Evolutionary conservation across 2,888 invertebrate species (phyloP).

Genomic region (Microplitis manilae): DNA sequence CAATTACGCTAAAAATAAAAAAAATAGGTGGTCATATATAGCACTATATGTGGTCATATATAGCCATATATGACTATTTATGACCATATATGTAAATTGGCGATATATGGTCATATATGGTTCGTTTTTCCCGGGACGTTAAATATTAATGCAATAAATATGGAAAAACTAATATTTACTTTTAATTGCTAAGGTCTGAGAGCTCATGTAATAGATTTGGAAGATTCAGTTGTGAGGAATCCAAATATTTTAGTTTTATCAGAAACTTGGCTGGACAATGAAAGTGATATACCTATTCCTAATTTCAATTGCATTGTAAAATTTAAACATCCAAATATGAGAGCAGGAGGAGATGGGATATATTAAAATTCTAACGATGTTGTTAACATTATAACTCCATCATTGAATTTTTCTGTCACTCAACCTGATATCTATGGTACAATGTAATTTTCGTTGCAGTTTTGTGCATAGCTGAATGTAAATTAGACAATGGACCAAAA

Average conservation of each 20-base stretch:
- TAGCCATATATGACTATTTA: too few species aligned
- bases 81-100: too few species aligned
- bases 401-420: constrained; percentile 6
- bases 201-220: neutral
- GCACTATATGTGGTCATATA: too few species aligned
- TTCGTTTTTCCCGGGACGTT: too few species aligned
- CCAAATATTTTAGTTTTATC: constrained; percentile 34
- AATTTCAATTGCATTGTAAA: constrained; percentile 36
- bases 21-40: too few species aligned
- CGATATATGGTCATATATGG: too few species aligned
- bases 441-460: constrained; percentile 21
- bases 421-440: neutral
- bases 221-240: constrained; percentile 20
- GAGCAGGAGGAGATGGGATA: constrained; percentile 39
- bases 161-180: neutral
- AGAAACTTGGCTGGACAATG: constrained; percentile 38
- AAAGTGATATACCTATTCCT: constrained; percentile 19
- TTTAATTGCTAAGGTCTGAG: constrained; percentile 35
- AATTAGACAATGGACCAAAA: constrained; percentile 24
- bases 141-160: too few species aligned
- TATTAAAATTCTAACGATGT: constrained; percentile 25
- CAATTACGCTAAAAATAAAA: too few species aligned
- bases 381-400: constrained; percentile 24
- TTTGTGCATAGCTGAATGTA: constrained; percentile 32
- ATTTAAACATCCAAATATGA: constrained; percentile 27